Percentiles rank a stretch among this genome's conserved stretches.
phyloP scores from a whole-genome alignment of 2,797 vertebrate genomes.

The Clarias fuscus region DNA sequence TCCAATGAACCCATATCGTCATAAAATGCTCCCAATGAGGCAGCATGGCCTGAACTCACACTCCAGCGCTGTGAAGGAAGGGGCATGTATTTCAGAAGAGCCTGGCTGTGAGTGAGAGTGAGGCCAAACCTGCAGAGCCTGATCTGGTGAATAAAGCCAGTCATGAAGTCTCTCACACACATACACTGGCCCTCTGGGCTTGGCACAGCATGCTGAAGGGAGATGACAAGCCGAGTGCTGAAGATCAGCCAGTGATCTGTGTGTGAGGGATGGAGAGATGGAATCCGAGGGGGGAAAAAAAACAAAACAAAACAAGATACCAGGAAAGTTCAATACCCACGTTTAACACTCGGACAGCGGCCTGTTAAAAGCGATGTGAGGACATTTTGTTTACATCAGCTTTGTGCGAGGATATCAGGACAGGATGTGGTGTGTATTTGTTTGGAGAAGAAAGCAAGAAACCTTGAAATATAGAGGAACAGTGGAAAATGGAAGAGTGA shows the following conservation, averaged over 20 bases:
- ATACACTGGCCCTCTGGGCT: slow-evolving; percentile 42
- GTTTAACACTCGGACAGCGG: slow-evolving; percentile 20
- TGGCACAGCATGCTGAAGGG: slow-evolving; percentile 9
- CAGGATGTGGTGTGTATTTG: slow-evolving; percentile 14
- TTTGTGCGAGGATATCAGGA: not conserved
- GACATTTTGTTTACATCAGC: slow-evolving; percentile 12
- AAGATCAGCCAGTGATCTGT: slow-evolving; percentile 34
- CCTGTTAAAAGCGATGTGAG: slow-evolving; percentile 6
- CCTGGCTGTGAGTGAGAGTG: slow-evolving; percentile 20
- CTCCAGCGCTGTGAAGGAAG: not conserved
- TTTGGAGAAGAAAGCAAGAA: not conserved
- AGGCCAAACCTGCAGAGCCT: slow-evolving; percentile 21
- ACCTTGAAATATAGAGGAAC: slow-evolving; percentile 7
- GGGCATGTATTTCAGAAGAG: slow-evolving; percentile 2
- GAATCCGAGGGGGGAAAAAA: not conserved
- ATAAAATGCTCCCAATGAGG: slow-evolving; percentile 24
- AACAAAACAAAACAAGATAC: not conserved
- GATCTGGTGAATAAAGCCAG: slow-evolving; percentile 15
- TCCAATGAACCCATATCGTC: slow-evolving; percentile 8
- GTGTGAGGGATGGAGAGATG: not conserved
- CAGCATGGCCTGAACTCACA: not conserved
- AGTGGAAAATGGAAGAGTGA: slow-evolving; percentile 16
- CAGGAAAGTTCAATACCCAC: slow-evolving; percentile 18
- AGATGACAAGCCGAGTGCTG: slow-evolving; percentile 36
- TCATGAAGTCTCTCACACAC: slow-evolving; percentile 35